Evolutionary conservation across 2,888 invertebrate species (phyloP), one percentile per base, ranked within the genome.

Genomic region (Lepidocyrtoides sp.): DNA sequence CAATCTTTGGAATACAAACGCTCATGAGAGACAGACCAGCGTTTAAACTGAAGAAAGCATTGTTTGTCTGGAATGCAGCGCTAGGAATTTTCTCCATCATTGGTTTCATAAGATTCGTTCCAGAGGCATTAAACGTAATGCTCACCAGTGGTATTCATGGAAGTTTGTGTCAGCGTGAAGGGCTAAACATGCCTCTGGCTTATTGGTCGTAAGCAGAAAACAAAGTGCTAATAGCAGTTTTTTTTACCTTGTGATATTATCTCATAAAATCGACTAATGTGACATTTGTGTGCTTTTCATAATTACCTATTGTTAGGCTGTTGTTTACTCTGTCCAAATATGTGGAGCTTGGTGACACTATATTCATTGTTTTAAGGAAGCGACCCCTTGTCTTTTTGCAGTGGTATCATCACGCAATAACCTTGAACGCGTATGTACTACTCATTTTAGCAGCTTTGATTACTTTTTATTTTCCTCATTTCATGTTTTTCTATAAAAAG

Each of bases 301-400:
- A 66, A 66, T 32, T 66, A 5, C 5, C 14, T 60, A 23, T 5
- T 32, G 32, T 14, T 69, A 89, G 89, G 60, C 66, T 89, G 2
- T 23, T 84, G n/a, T 89, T 89, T 60, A 89, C 89, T 26, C 84
- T 89, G 29, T 89, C 89, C 10, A 89, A 89, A 66, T 89, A 54
- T 54, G 89, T 89, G 32, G 89, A 88, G 17, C 88, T 88, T 41
- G 92, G 92, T 17, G 92, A 92, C 32, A 92, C 92, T 8, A 29
- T 92, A 7, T 99, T 99, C 96, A 98, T 99, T 93, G 98, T 98
- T 75, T 96, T 99, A 91, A 97, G 99, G 92, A 99, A 99, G 95
- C 98, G 98, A 95, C 98, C 98, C 0, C 96, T 99, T 79, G 98
- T 98, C 95, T 98, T 99, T 96, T 96, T 99, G 84, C 98, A 99